These are phyloP conservation scores for Orchesella flavescens DNA, from an alignment of 2,888 invertebrate species.

Conservation along the genomic window DNA sequence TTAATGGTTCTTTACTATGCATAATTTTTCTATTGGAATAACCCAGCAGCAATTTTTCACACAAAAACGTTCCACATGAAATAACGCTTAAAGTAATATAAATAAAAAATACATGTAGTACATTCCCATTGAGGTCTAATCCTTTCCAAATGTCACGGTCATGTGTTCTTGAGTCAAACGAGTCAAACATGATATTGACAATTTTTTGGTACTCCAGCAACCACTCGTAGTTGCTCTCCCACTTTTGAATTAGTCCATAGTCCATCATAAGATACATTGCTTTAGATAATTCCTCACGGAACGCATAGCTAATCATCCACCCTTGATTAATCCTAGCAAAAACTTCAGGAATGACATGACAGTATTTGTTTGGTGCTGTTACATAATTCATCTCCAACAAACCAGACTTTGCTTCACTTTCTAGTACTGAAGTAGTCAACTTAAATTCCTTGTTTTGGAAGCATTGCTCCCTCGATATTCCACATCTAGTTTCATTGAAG, in stretches of 20 bases:
- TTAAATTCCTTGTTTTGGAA: slow-evolving; percentile 2
- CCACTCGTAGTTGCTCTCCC: slow-evolving; percentile 20
- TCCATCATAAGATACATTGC: neutral
- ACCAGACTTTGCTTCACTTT: neutral
- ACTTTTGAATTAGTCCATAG: slow-evolving; percentile 1
- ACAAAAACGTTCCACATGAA: neutral
- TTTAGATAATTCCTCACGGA: neutral
- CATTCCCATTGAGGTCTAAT: neutral
- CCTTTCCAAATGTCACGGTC: neutral
- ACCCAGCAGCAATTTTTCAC: neutral
- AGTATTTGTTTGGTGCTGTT: neutral
- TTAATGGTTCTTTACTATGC: neutral
- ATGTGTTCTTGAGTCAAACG: neutral
- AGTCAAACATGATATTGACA: neutral
- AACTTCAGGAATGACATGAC: slow-evolving; percentile 15
- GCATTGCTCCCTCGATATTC: neutral
- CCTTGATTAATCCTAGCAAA: slow-evolving; percentile 3
- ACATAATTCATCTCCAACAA: slow-evolving; percentile 15
- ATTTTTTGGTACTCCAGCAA: slow-evolving; percentile 14
- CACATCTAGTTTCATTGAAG: slow-evolving; percentile 1
- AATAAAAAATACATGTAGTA: slow-evolving; percentile 12
- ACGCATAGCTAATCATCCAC: slow-evolving; percentile 4
- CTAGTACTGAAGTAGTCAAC: neutral
- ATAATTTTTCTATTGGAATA: neutral
- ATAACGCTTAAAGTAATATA: neutral